Evolutionary conservation across 2,888 invertebrate species (phyloP).

Genomic region (Notodromas monacha): DNA sequence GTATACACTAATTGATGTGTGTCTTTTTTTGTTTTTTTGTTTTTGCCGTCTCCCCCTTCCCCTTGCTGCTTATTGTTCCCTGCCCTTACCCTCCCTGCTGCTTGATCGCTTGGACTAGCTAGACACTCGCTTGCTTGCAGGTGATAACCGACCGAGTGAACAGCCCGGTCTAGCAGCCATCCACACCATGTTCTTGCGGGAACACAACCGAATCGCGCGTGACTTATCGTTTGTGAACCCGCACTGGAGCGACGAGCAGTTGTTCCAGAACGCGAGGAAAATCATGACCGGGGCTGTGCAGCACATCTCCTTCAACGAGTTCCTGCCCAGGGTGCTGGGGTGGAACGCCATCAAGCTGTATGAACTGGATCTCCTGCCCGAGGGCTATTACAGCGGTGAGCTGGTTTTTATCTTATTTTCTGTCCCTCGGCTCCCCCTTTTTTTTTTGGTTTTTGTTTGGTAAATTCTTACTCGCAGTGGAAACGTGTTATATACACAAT

Average conservation of each 20-base stretch:
- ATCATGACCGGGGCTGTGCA: constrained; percentile 44
- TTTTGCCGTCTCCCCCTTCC: too few relatives aligned
- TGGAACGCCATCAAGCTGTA: constrained; percentile 62
- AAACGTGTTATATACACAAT: too few relatives aligned
- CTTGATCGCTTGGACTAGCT: too few relatives aligned
- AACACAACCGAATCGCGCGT: constrained; percentile 57
- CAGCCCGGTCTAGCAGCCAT: constrained; percentile 60
- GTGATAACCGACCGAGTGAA: constrained; percentile 65
- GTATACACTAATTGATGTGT: too few relatives aligned
- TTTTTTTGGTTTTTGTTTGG: too few relatives aligned
- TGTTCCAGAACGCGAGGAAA: constrained; percentile 45
- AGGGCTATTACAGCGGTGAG: constrained; percentile 53
- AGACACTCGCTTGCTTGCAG: too few relatives aligned
- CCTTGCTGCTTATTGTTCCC: neutral
- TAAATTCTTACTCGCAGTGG: too few relatives aligned
- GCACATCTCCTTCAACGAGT: constrained; percentile 56
- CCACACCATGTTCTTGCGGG: constrained; percentile 56
- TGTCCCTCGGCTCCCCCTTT: too few relatives aligned
- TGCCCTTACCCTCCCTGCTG: neutral
- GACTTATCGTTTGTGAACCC: constrained; percentile 44
- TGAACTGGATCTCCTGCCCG: constrained; percentile 42
- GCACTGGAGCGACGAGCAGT: constrained; percentile 52
- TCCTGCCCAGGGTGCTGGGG: constrained; percentile 57
- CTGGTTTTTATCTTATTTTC: too few relatives aligned
- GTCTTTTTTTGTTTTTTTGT: too few relatives aligned